Base-by-base conservation (phyloP, 2,888 invertebrate genomes). In the Mallateleia sp. region DNA sequence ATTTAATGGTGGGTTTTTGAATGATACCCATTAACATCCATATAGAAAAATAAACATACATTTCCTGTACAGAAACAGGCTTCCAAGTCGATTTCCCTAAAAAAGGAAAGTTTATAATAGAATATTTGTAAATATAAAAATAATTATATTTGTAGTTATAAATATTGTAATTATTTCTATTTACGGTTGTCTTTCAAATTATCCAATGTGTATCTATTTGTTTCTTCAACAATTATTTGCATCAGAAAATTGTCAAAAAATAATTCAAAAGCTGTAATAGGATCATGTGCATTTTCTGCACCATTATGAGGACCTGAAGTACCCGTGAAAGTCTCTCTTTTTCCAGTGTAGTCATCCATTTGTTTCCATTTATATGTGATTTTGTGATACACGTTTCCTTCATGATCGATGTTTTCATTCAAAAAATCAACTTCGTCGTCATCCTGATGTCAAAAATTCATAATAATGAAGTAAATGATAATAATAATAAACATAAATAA, bases 1-100 rank as follows among this genome's bases (percentile, higher is more conserved):
- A 75, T 75, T 75, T 75, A 22, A 74, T 62, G 15, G 71, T 42
- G 11, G 71, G 71, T 71, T 56, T 71, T 42, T 71, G 71, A 71
- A 71, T 45, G 5, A 71, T 71, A 28, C 71, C 71, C 56, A 71
- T 71, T 11, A 52, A 22, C 52, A 52, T 22, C 52, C 52, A 52
- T 34, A 52, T 32, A 67, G 67, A 24, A 67, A 67, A 67, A 22
- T 22, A 67, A 52, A 67, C 67, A 52, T 50, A 67, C 67, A 67
- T 28, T 67, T 67, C 67, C 18, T 50, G 22, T 22, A 50, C 52
- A 67, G 50, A 22, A 18, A 67, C 67, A n/a, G 50, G 67, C 25
- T 24, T 22, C 67, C 50, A 67, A 67, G 67, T 47, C 4, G 52
- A 28, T 67, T 67, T 67, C n/a, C 20, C 67, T 67, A 38, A 38